Evolutionary conservation across 2,113 vertebrate species (phyloP), one percentile per base, ranked within the genome.

Genomic region (Pardalotus punctatus): DNA sequence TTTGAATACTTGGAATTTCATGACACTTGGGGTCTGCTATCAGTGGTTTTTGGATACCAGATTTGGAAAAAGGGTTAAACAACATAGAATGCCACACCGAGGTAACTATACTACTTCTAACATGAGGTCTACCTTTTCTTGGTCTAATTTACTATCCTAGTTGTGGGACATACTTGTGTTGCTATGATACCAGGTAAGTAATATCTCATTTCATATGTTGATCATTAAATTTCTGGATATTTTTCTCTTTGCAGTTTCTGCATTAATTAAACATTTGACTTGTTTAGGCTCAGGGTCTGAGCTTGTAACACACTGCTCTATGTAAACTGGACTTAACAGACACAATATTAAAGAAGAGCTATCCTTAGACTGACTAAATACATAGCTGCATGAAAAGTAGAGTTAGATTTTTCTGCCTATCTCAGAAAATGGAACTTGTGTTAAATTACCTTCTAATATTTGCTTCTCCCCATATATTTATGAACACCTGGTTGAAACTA

Each of bases 141-240:
- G n/a, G 18, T 64, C 35, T 51, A 33, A 56, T 56, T 76, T 69
- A 22, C 19, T 77, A 64, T 82, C 10, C 28, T 70, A 12, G 27
- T 51, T 72, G 24, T 28, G 8, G 53, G 70, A 67, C 33, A 71
- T 47, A 29, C 8, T 58, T 58, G 11, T 87, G 23, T 56, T 81
- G 54, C 12, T 19, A 1, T 53, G 17, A 43, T 72, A 60, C 6
- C 17, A 33, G 20, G 24, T 8, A 61, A 69, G 14, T 54, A 38
- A 45, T 27, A 11, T 31, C 14, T 43, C 1, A 0, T 61, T 88
- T 61, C 0, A 0, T 50, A 14, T 84, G 28, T 47, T 14, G 10
- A 40, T 57, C 3, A 4, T n/a, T n/a, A 28, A 3, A n/a, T 51
- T 64, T 60, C 29, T 51, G 53, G 28, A 7, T 76, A 24, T 40